These are phyloP conservation scores for Dromococcyx pavoninus DNA, from an alignment of 2,797 vertebrate species.

Conservation along the genomic window DNA sequence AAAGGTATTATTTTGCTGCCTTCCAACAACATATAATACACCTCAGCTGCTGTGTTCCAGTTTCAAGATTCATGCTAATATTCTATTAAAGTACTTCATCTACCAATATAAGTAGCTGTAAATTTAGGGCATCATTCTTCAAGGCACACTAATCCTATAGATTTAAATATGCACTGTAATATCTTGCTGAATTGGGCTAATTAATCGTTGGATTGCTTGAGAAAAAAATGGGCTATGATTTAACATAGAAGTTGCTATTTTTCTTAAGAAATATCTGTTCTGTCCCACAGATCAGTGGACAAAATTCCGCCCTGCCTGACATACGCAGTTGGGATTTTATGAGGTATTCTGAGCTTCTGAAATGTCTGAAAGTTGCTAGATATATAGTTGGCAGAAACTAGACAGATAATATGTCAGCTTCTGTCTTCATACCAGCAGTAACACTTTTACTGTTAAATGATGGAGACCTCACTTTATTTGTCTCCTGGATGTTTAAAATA, in stretches of 20 bases:
- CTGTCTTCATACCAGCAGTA: neutral
- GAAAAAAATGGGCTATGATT: neutral
- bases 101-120: neutral
- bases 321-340: neutral
- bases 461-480: neutral
- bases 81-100: neutral
- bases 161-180: conserved; percentile 1
- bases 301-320: neutral
- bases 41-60: neutral
- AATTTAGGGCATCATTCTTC: neutral
- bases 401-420: neutral
- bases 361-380: neutral
- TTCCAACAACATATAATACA: neutral
- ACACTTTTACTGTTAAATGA: neutral
- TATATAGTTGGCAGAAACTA: neutral
- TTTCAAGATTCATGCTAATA: neutral
- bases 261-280: neutral
- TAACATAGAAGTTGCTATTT: neutral
- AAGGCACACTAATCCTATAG: conserved; percentile 21
- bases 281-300: neutral
- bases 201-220: neutral
- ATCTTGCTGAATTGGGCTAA: neutral
- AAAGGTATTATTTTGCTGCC: neutral
- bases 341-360: neutral
- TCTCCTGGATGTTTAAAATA: conserved; percentile 37